Base-by-base conservation (phyloP, 2,888 invertebrate species). In the Lymantria dispar region DNA sequence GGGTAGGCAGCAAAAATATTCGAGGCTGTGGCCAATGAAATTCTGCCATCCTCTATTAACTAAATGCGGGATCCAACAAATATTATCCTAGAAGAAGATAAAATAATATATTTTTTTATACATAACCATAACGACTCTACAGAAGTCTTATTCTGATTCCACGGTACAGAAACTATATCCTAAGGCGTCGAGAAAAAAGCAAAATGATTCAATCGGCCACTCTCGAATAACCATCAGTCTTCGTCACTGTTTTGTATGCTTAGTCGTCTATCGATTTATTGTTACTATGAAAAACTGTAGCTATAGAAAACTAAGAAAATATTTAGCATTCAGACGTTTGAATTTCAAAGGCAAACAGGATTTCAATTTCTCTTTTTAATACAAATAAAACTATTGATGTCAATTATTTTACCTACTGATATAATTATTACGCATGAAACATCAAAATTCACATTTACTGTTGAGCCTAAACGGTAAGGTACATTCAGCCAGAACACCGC, bases 151-250 rank as follows among this genome's bases (percentile, higher is more conserved):
- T 60, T 54, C 71, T 50, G 55, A 65, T 42, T 43, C 47, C 62
- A 70, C 63, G 69, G 71, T 72, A 76, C 69, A 71, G 59, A 62
- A 68, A 73, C 76, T 78, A 58, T 64, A 78, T 76, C 68, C 73
- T 64, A 69, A 74, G 72, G 72, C 70, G 68, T 72, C 62, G 74
- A 72, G 78, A 81, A 85, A 85, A 86, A 84, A 66, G 50, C 76
- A 81, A 76, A 73, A 87, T 80, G 78, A 77, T 84, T 85, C 85
- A 85, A 86, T 86, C 82, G 80, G 70, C 72, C 70, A 74, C 70
- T 69, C 70, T 67, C 80, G 64, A 83, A 83, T 68, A 68, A 66
- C 80, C 64, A 85, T 86, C 76, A 73, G 70, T 85, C 81, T 83
- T 83, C 81, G 76, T 85, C 83, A 78, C 61, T 68, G 66, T 68